A percentile compares a stretch with the other conserved stretches of the same genome.
phyloP scores from a whole-genome alignment of 2,888 invertebrate species.

The Dysmachus trigonus region DNA sequence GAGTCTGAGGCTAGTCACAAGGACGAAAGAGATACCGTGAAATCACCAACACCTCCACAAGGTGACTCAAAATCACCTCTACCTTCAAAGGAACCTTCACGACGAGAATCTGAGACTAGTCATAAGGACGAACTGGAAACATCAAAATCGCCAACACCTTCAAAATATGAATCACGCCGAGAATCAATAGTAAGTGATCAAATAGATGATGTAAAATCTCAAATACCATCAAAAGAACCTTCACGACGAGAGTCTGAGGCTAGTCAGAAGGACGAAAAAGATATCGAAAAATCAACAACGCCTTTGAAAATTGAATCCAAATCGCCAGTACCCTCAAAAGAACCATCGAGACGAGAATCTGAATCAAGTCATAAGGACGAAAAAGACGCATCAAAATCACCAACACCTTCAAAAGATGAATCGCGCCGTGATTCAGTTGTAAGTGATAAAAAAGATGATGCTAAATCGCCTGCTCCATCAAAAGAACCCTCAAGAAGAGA shows the following conservation, averaged over 20 bases:
- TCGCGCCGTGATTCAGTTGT: too few relatives aligned
- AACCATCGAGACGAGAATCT: slow-evolving; percentile 16
- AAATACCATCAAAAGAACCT: neutral
- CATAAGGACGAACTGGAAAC: neutral
- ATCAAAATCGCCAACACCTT: neutral
- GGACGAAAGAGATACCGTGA: neutral
- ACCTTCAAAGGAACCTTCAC: slow-evolving; percentile 49
- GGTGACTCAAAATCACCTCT: neutral
- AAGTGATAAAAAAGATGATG: neutral
- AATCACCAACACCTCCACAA: neutral
- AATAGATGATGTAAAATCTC: neutral
- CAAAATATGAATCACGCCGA: slow-evolving; percentile 1
- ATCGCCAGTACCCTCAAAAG: neutral
- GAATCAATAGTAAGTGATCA: too few relatives aligned
- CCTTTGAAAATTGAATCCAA: neutral
- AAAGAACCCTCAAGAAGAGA: slow-evolving; percentile 42
- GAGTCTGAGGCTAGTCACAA: slow-evolving; percentile 49
- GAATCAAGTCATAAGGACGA: neutral
- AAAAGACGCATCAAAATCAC: slow-evolving; percentile 39
- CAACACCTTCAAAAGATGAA: slow-evolving; percentile 49
- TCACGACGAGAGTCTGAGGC: slow-evolving; percentile 42
- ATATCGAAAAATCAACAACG: neutral
- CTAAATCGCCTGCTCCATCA: neutral
- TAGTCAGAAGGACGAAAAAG: slow-evolving; percentile 39
- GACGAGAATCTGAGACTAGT: slow-evolving; percentile 49